phyloP scores from a whole-genome alignment of 2,888 invertebrate genomes.

The Onchidella celtica region DNA sequence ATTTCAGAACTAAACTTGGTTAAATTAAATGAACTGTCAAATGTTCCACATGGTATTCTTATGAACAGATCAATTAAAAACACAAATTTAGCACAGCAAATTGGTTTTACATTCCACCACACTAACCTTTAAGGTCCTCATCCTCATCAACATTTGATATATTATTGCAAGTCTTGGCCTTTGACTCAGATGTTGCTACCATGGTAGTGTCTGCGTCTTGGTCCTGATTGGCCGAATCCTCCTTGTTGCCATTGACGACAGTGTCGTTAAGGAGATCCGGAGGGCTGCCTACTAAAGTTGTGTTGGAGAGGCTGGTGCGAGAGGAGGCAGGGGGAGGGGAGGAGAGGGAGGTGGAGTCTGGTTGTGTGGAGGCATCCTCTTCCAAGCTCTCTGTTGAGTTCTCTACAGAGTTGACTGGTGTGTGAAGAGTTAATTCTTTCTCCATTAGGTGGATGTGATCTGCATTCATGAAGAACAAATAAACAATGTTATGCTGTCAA shows the following conservation, averaged over 20 bases:
- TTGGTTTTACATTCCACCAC: no score
- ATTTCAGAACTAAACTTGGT: no score
- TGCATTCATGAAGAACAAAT: no score
- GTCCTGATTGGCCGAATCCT: not conserved
- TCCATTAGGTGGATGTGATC: conserved; percentile 54
- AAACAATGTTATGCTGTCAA: no score
- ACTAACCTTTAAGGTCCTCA: conserved; percentile 41
- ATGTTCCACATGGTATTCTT: no score
- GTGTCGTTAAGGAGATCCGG: conserved; percentile 32
- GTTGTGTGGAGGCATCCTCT: not conserved
- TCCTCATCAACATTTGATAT: conserved; percentile 8
- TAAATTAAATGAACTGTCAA: no score
- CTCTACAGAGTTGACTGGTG: conserved; percentile 41
- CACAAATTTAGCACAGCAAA: not conserved
- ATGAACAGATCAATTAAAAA: not conserved
- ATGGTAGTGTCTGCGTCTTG: conserved; percentile 13
- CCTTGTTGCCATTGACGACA: conserved; percentile 21
- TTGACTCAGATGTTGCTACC: not conserved
- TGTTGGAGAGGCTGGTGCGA: conserved; percentile 3
- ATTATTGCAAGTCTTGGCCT: not conserved
- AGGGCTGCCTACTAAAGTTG: conserved; percentile 11
- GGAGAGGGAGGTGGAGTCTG: not conserved
- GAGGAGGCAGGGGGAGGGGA: conserved; percentile 23
- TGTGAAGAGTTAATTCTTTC: conserved; percentile 47
- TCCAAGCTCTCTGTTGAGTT: conserved; percentile 48